A percentile compares a stretch with the other conserved stretches of the same genome.
These are phyloP conservation scores for Netelia inedita DNA, from an alignment of 2,888 invertebrate genomes.

Conservation along the genomic window DNA sequence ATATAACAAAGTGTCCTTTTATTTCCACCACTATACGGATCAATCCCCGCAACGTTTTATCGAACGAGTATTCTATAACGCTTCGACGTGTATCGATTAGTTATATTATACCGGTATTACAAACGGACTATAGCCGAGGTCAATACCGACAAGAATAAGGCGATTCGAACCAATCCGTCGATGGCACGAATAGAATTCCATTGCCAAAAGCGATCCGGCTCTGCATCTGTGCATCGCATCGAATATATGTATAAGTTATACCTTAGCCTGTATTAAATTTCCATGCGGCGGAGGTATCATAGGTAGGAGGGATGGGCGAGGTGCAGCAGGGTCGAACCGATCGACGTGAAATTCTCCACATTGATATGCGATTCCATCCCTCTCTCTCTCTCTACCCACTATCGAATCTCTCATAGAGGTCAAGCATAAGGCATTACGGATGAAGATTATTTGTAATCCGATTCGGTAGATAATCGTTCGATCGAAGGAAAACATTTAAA, in stretches of 20 bases:
- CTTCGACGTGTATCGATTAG: not conserved
- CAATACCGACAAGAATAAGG: not conserved
- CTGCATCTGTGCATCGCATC: not conserved
- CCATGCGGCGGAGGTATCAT: not conserved
- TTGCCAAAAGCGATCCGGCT: slow-evolving; percentile 43
- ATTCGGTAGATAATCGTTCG: too few species aligned
- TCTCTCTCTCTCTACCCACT: not conserved
- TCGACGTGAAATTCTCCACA: slow-evolving; percentile 4
- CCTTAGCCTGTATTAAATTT: slow-evolving; percentile 19
- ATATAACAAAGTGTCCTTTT: not conserved
- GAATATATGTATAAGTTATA: not conserved
- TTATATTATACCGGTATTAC: not conserved
- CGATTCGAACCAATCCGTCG: slow-evolving; percentile 26
- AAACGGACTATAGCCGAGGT: not conserved
- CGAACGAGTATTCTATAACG: not conserved
- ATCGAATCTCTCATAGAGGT: not conserved
- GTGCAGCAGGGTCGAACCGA: not conserved
- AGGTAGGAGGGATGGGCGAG: not conserved
- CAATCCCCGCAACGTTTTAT: not conserved
- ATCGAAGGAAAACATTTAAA: too few species aligned
- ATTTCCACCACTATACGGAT: not conserved
- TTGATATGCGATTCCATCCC: not conserved
- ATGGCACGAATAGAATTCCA: slow-evolving; percentile 18
- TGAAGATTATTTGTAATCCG: too few species aligned
- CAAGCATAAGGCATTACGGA: too few species aligned